These are phyloP conservation scores for Acrocephalus arundinaceus DNA, from an alignment of 2,113 vertebrate genomes.

Conservation along the genomic window DNA sequence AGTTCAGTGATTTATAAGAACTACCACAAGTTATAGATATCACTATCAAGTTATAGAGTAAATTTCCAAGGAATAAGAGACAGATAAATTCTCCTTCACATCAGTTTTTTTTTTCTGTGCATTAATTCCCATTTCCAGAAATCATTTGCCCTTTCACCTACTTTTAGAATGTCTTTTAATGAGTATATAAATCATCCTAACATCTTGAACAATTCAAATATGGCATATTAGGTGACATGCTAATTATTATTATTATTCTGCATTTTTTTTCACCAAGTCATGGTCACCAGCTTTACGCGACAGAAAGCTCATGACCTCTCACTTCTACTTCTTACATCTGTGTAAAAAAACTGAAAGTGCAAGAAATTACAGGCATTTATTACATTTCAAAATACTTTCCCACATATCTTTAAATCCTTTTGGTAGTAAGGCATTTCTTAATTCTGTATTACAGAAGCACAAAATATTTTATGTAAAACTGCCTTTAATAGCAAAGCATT, in stretches of 20 bases:
- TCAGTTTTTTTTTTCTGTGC: neutral
- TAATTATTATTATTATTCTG: neutral
- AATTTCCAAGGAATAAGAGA: neutral
- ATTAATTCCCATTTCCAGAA: neutral
- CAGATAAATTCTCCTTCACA: neutral
- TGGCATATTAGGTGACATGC: neutral
- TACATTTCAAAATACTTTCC: neutral
- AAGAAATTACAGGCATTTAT: neutral
- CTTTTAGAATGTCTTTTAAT: neutral
- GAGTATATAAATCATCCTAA: neutral
- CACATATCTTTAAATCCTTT: neutral
- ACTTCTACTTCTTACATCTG: neutral
- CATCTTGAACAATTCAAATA: neutral
- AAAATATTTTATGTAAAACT: neutral
- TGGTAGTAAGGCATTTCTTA: neutral
- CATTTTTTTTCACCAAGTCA: neutral
- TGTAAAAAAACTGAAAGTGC: neutral
- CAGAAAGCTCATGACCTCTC: neutral
- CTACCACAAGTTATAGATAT: neutral
- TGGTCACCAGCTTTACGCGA: neutral
- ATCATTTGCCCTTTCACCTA: neutral
- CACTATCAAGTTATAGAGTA: neutral
- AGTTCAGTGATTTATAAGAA: neutral
- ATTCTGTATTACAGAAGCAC: neutral
- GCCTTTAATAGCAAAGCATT: neutral